A percentile compares a stretch with the other conserved stretches of the same genome.
phyloP scores from a whole-genome alignment of 2,888 invertebrate species.

The Lasioglossum malachurum region DNA sequence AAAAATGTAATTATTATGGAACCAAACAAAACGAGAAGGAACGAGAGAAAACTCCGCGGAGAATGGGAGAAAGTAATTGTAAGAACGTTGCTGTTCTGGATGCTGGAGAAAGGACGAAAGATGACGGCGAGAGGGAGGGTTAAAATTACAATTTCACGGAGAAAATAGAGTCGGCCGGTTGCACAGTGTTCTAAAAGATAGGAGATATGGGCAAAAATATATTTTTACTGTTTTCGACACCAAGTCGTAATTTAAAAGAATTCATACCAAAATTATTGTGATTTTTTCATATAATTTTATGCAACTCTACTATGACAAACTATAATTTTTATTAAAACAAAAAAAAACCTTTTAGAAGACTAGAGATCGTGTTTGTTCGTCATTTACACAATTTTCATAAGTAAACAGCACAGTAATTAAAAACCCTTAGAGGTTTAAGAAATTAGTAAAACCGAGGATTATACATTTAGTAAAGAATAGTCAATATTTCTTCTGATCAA shows the following conservation, averaged over 20 bases:
- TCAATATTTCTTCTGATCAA: background rate
- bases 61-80: background rate
- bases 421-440: background rate
- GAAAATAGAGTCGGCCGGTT: slow-evolving; percentile 59
- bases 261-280: background rate
- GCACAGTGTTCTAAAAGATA: slow-evolving; percentile 3
- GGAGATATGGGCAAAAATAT: background rate
- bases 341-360: too few species aligned
- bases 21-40: background rate
- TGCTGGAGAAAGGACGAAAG: slow-evolving; percentile 25
- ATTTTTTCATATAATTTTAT: background rate
- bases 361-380: too few species aligned
- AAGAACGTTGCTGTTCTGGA: background rate
- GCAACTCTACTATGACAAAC: too few species aligned
- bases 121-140: background rate
- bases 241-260: background rate
- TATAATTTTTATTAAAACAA: too few species aligned
- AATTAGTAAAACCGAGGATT: background rate
- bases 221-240: background rate
- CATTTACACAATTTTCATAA: background rate
- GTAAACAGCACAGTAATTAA: background rate
- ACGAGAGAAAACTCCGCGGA: background rate
- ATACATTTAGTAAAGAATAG: background rate
- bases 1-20: slow-evolving; percentile 15
- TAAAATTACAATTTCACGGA: slow-evolving; percentile 69